Evolutionary conservation across 1,140 invertebrate genomes (phyloP).

Genomic region (Pectinophora gossypiella): DNA sequence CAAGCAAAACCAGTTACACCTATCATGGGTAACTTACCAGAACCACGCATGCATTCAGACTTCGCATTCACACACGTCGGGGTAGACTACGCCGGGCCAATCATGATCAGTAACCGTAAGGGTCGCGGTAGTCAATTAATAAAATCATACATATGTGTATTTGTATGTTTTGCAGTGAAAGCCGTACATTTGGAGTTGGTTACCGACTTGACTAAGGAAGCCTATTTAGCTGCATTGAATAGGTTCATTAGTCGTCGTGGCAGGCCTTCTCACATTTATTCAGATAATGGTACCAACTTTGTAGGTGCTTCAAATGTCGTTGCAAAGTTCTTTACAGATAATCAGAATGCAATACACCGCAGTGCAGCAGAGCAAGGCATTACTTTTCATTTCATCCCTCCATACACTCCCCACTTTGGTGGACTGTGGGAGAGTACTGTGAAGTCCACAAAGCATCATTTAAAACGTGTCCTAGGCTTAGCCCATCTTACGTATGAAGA

Average conservation of each 20-base stretch:
- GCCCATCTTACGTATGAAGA: background rate
- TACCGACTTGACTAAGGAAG: constrained; percentile 16
- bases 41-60: too few species aligned
- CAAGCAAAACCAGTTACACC: constrained; percentile 12
- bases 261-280: constrained; percentile 13
- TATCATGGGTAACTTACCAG: constrained; percentile 23
- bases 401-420: background rate
- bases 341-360: background rate
- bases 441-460: constrained; percentile 3
- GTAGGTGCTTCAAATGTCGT: background rate
- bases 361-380: background rate
- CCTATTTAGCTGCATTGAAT: constrained; percentile 7
- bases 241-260: constrained; percentile 20
- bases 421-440: background rate
- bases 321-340: background rate
- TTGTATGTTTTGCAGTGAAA: constrained; percentile 21
- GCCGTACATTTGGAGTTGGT: constrained; percentile 22
- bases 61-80: too few species aligned
- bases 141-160: constrained; percentile 36
- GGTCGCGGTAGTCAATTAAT: constrained; percentile 23
- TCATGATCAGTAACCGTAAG: constrained; percentile 27
- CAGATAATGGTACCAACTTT: constrained; percentile 16
- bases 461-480: background rate
- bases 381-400: background rate
- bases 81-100: constrained; percentile 43